Conservation (phyloP, 1,140 invertebrate species). For the Leptoteleia sp. region DNA sequence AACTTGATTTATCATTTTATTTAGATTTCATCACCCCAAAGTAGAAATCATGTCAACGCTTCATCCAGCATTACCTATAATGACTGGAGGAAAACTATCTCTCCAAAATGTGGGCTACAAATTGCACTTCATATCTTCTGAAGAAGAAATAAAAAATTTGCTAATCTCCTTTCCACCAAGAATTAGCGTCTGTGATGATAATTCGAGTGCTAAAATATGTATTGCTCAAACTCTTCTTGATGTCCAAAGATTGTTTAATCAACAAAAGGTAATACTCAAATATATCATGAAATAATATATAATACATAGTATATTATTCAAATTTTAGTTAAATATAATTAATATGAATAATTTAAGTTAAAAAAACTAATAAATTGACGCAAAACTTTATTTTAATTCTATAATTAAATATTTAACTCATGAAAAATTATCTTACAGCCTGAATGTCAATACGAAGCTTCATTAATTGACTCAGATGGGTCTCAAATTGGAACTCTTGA, state of each 20-base stretch:
- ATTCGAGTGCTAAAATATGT: constrained; percentile 61
- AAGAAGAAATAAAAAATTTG: constrained; percentile 75
- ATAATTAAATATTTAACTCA: too few species aligned
- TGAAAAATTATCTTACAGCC: constrained; percentile 65
- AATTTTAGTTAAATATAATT: too few species aligned
- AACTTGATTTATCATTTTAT: constrained; percentile 20
- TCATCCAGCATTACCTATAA: constrained; percentile 64
- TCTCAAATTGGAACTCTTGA: constrained; percentile 71
- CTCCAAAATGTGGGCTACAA: constrained; percentile 78
- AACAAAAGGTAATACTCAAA: constrained; percentile 68
- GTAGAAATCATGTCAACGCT: constrained; percentile 72
- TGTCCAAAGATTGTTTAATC: constrained; percentile 69
- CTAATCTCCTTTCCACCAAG: constrained; percentile 76
- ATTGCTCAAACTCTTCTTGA: constrained; percentile 71
- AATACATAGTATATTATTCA: too few species aligned
- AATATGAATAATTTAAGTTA: too few species aligned
- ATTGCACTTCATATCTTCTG: constrained; percentile 78
- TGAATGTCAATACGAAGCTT: constrained; percentile 70
- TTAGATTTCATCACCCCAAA: constrained; percentile 80
- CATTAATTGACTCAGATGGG: constrained; percentile 67
- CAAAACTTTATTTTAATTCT: too few species aligned
- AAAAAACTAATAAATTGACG: too few species aligned
- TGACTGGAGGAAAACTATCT: constrained; percentile 69
- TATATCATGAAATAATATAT: too few species aligned
- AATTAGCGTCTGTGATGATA: constrained; percentile 75